phyloP scores from a whole-genome alignment of 2,113 vertebrate genomes.

The Ammodytes marinus region DNA sequence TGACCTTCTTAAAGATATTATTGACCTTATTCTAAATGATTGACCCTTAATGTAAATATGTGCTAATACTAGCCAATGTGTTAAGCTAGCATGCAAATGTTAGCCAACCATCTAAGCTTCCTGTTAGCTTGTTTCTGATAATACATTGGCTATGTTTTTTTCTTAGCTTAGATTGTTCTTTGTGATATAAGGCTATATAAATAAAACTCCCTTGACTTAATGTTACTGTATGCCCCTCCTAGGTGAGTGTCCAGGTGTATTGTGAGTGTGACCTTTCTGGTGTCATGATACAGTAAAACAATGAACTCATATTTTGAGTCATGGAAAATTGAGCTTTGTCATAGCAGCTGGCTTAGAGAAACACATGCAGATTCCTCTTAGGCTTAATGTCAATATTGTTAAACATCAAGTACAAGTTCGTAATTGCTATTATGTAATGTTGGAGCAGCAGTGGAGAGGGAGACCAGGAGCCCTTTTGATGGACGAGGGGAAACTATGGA shows the following conservation, averaged over 20 bases:
- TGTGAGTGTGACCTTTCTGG: neutral
- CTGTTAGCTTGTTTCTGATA: neutral
- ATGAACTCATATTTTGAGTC: neutral
- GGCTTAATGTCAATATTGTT: neutral
- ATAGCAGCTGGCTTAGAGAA: neutral
- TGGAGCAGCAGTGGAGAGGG: neutral
- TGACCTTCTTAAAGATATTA: neutral
- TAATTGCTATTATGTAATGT: neutral
- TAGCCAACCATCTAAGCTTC: no score
- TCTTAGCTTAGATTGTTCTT: no score
- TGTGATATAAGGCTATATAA: no score
- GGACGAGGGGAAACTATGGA: neutral
- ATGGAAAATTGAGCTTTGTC: neutral
- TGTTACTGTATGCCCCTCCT: no score
- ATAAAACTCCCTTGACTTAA: no score
- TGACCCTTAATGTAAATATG: no score
- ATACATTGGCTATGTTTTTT: neutral
- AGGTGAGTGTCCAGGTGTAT: no score
- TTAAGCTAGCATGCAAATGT: neutral
- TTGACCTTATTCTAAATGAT: no score
- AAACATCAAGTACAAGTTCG: slow-evolving; percentile 4
- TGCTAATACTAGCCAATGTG: neutral
- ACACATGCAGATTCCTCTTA: neutral
- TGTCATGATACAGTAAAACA: neutral
- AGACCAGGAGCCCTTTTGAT: neutral